phyloP scores from a whole-genome alignment of 64 coral and sea anemone genomes.

The Montipora sp. region DNA sequence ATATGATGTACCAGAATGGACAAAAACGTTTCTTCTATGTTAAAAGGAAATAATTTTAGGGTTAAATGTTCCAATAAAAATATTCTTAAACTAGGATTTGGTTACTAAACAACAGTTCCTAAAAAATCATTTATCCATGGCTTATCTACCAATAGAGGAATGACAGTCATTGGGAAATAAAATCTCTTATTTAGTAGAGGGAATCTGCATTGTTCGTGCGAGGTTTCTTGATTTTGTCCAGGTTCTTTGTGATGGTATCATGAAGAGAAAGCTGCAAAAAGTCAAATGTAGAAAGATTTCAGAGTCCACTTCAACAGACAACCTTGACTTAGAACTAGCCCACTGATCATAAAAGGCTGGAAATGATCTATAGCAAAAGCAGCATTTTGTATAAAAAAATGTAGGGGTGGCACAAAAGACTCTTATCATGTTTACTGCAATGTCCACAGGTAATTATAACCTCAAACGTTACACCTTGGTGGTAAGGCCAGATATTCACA shows the following conservation, averaged over 20 bases:
- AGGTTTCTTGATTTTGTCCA: slow-evolving; percentile 99
- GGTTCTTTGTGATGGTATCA: slow-evolving; percentile 98
- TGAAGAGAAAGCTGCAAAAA: slow-evolving; percentile 88
- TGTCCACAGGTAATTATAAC: too few species aligned
- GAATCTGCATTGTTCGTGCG: slow-evolving; percentile 96
- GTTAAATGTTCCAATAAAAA: too few species aligned
- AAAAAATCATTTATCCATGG: background rate
- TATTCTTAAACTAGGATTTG: too few species aligned
- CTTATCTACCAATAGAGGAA: background rate
- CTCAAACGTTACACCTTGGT: too few species aligned
- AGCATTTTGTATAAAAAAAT: too few species aligned
- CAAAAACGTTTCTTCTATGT: background rate
- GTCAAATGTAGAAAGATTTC: background rate
- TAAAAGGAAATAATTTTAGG: background rate
- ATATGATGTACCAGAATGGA: background rate
- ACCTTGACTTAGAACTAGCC: too few species aligned
- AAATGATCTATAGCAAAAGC: too few species aligned
- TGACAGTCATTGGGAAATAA: background rate
- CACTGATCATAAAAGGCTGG: too few species aligned
- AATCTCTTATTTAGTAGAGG: slow-evolving; percentile 62
- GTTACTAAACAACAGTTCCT: background rate
- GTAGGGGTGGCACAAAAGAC: too few species aligned
- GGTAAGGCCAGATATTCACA: too few species aligned
- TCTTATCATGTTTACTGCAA: too few species aligned
- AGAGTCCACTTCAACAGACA: background rate